Conservation (phyloP, 2,888 invertebrate genomes). For the Ophion ventricosus region DNA sequence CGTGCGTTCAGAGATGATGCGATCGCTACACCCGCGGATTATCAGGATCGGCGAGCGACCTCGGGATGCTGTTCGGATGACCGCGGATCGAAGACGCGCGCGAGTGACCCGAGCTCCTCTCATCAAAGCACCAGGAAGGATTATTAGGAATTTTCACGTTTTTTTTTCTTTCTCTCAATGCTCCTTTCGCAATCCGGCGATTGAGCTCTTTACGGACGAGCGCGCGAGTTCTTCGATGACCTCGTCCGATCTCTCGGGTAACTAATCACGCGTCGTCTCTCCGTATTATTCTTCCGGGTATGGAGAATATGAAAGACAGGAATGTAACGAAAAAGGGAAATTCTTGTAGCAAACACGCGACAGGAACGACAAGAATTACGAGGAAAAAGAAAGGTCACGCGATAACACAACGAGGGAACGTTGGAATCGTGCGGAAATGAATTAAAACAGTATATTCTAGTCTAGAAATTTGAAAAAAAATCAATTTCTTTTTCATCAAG, state of each 20-base stretch:
- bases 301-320: conserved; percentile 1
- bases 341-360: not conserved
- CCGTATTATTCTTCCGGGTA: conserved; percentile 43
- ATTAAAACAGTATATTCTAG: no score
- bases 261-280: conserved; percentile 33
- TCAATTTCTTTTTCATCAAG: no score
- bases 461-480: no score
- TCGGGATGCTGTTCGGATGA: conserved; percentile 60
- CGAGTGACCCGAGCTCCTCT: conserved; percentile 1
- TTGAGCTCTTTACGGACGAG: conserved; percentile 43
- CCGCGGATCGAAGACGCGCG: conserved; percentile 13
- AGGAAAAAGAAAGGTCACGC: not conserved
- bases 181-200: conserved; percentile 28
- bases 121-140: conserved; percentile 25
- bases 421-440: not conserved
- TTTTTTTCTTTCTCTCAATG: conserved; percentile 2
- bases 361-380: not conserved
- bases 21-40: conserved; percentile 9
- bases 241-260: conserved; percentile 51
- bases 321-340: not conserved
- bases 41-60: conserved; percentile 52
- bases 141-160: conserved; percentile 40
- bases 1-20: not conserved
- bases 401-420: not conserved
- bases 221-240: conserved; percentile 33